Evolutionary conservation across 2,888 invertebrate species (phyloP).

Genomic region (Protophormia terraenovae): DNA sequence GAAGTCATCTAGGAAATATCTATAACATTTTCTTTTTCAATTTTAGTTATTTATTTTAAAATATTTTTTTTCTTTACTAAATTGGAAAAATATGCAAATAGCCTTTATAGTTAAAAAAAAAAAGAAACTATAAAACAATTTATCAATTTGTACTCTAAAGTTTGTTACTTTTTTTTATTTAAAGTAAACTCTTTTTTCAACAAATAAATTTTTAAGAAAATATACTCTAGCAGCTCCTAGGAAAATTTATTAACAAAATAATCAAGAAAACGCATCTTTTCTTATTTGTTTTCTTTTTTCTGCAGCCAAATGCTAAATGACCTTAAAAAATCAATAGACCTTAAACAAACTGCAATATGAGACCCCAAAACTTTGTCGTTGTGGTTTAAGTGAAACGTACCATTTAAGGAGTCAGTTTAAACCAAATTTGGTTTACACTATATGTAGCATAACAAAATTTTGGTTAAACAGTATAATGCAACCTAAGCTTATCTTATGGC

Average conservation of each 20-base stretch:
- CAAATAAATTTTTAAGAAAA: slow-evolving; percentile 18
- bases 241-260: slow-evolving; percentile 63
- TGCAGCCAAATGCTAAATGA: slow-evolving; percentile 56
- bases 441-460: slow-evolving; percentile 49
- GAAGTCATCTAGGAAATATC: slow-evolving; percentile 45
- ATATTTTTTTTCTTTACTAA: slow-evolving; percentile 33
- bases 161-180: slow-evolving; percentile 32
- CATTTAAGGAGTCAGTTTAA: slow-evolving; percentile 63
- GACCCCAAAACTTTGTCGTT: slow-evolving; percentile 20
- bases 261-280: slow-evolving; percentile 65
- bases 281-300: too few relatives aligned
- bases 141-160: slow-evolving; percentile 59
- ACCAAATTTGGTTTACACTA: slow-evolving; percentile 56
- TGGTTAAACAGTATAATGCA: slow-evolving; percentile 6
- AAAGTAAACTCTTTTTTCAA: background rate
- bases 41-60: slow-evolving; percentile 21
- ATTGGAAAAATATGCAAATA: slow-evolving; percentile 68
- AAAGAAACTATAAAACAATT: slow-evolving; percentile 29
- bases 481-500: slow-evolving; percentile 47
- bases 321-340: slow-evolving; percentile 66
- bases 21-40: slow-evolving; percentile 20
- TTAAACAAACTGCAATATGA: slow-evolving; percentile 40
- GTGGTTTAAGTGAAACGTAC: slow-evolving; percentile 23
- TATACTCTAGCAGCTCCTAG: slow-evolving; percentile 36
- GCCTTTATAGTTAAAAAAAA: background rate